A percentile compares a stretch with the other conserved stretches of the same genome.
phyloP scores from a whole-genome alignment of 2,888 invertebrate genomes.

The Tetragonisca angustula region DNA sequence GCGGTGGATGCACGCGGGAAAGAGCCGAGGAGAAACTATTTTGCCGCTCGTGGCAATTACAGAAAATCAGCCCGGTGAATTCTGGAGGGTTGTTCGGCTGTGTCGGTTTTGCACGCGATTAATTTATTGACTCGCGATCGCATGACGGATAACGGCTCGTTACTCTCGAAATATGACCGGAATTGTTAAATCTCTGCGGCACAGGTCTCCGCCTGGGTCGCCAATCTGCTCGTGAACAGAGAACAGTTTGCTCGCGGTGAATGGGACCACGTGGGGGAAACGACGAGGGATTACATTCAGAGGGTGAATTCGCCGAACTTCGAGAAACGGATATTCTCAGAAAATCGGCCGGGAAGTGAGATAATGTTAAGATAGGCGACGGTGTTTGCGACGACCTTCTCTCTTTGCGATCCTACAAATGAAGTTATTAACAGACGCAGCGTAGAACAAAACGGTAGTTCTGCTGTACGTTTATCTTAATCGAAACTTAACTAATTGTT shows the following conservation, averaged over 20 bases:
- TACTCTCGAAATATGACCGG: slow-evolving; percentile 41
- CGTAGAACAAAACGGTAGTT: no score
- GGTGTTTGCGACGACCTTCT: neutral
- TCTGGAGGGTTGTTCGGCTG: neutral
- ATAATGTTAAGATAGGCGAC: slow-evolving; percentile 3
- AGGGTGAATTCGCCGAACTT: slow-evolving; percentile 10
- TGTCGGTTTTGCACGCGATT: slow-evolving; percentile 27
- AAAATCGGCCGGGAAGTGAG: neutral
- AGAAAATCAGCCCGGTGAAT: slow-evolving; percentile 43
- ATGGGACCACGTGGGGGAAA: slow-evolving; percentile 35
- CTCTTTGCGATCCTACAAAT: no score
- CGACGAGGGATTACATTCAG: slow-evolving; percentile 22
- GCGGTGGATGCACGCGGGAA: neutral
- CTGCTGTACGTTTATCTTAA: no score
- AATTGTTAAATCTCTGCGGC: slow-evolving; percentile 25
- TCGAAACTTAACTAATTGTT: no score
- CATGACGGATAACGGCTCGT: slow-evolving; percentile 53
- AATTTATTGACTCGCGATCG: slow-evolving; percentile 66
- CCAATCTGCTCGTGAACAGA: slow-evolving; percentile 24
- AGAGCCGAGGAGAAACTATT: slow-evolving; percentile 51
- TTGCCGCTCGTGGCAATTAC: slow-evolving; percentile 57
- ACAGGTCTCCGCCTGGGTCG: neutral
- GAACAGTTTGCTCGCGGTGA: slow-evolving; percentile 20
- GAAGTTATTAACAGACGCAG: no score
- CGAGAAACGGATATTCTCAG: neutral